Conservation (phyloP, 2,888 invertebrate genomes). For the Argyresthia albistria region DNA sequence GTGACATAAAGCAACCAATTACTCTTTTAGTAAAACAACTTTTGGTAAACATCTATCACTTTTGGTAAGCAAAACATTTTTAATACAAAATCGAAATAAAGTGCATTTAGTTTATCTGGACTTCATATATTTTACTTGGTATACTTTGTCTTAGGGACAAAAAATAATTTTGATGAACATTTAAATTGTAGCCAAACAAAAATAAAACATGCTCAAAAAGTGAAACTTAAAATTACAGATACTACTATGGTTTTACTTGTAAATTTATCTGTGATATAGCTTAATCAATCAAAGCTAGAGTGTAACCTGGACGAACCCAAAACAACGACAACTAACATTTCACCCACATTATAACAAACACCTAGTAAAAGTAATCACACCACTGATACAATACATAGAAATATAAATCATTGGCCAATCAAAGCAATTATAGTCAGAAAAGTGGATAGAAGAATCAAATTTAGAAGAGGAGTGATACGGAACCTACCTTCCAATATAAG, state of each 20-base stretch:
- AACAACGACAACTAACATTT: constrained; percentile 64
- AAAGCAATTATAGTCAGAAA: constrained; percentile 26
- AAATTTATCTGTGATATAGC: constrained; percentile 66
- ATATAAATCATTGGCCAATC: constrained; percentile 40
- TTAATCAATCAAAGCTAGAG: constrained; percentile 41
- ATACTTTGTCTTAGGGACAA: too few relatives aligned
- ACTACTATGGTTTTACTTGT: constrained; percentile 25
- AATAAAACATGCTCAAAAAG: neutral
- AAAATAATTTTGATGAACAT: too few relatives aligned
- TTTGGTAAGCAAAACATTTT: too few relatives aligned
- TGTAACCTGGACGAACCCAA: constrained; percentile 65
- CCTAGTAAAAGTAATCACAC: constrained; percentile 53
- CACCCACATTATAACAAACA: constrained; percentile 51
- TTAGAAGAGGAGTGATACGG: constrained; percentile 46
- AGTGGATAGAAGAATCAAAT: constrained; percentile 28
- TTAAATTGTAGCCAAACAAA: neutral
- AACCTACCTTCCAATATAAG: constrained; percentile 33
- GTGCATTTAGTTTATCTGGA: too few relatives aligned
- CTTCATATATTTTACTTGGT: too few relatives aligned
- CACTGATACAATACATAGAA: constrained; percentile 53
- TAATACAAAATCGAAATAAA: too few relatives aligned
- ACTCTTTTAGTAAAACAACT: too few relatives aligned
- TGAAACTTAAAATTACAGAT: neutral
- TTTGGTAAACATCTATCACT: too few relatives aligned
- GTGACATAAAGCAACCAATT: too few relatives aligned